Evolutionary conservation across 2,888 invertebrate species (phyloP).

Genomic region (Cantharis rustica): DNA sequence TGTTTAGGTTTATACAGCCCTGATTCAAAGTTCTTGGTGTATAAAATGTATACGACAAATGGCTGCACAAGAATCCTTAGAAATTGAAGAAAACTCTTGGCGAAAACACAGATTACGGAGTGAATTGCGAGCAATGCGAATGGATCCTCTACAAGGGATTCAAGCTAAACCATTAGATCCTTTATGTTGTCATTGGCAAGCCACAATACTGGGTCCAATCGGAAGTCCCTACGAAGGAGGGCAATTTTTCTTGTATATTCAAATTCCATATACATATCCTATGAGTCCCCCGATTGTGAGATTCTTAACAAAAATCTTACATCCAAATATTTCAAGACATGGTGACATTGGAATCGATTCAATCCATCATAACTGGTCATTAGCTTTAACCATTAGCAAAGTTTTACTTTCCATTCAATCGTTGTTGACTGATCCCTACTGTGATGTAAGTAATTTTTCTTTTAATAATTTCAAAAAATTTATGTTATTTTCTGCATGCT

Average conservation of each 20-base stretch:
- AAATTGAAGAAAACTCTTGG: conserved; percentile 80
- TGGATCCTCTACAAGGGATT: conserved; percentile 86
- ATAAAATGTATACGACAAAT: conserved; percentile 86
- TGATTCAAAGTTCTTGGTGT: conserved; percentile 83
- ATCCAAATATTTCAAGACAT: conserved; percentile 93
- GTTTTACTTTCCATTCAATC: conserved; percentile 87
- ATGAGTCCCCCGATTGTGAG: conserved; percentile 90
- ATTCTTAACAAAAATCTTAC: conserved; percentile 90
- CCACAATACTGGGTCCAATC: conserved; percentile 87
- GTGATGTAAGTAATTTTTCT: conserved; percentile 64
- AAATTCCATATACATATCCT: conserved; percentile 88
- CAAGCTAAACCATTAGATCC: conserved; percentile 80
- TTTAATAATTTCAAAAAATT: neutral
- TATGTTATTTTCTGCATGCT: neutral
- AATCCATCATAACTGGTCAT: conserved; percentile 95
- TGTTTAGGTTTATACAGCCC: conserved; percentile 66
- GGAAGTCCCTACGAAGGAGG: conserved; percentile 96
- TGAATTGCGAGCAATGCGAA: conserved; percentile 72
- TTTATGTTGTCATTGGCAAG: conserved; percentile 91
- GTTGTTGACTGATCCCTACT: conserved; percentile 87
- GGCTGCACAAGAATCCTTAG: conserved; percentile 71
- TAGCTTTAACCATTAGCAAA: conserved; percentile 89
- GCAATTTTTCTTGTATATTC: conserved; percentile 86
- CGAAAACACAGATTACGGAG: conserved; percentile 77
- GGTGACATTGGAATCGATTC: conserved; percentile 96